Evolutionary conservation across 2,113 vertebrate species (phyloP).

Genomic region (Chloropsis cyanopogon): DNA sequence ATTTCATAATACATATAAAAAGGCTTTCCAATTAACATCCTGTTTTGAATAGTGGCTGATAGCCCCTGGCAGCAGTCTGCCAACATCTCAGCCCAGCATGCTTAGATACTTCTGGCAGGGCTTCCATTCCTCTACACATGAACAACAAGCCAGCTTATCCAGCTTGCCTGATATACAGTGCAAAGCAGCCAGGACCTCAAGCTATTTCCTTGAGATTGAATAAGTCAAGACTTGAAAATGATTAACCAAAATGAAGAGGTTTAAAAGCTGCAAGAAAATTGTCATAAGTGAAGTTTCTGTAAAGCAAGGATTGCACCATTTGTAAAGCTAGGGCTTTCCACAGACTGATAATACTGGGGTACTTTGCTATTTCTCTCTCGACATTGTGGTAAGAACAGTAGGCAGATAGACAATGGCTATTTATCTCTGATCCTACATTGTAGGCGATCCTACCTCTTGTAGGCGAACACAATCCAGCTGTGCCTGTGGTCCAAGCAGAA

Average conservation of each 20-base stretch:
- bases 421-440: conserved; percentile 44
- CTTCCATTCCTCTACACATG: conserved; percentile 43
- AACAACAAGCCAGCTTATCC: conserved; percentile 57
- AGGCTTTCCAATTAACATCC: conserved; percentile 40
- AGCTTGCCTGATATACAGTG: conserved; percentile 43
- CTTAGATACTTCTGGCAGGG: conserved; percentile 34
- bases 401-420: not conserved
- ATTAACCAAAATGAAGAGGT: conserved; percentile 65
- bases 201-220: conserved; percentile 64
- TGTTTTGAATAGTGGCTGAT: conserved; percentile 22
- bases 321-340: conserved; percentile 64
- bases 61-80: conserved; percentile 40
- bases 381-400: not conserved
- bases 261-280: conserved; percentile 49
- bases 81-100: conserved; percentile 18
- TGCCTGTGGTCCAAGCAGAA: not conserved
- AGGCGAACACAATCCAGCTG: not conserved
- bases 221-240: conserved; percentile 69
- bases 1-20: conserved; percentile 43
- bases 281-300: conserved; percentile 47
- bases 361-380: conserved; percentile 14
- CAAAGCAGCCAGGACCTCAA: conserved; percentile 34
- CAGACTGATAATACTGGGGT: conserved; percentile 26
- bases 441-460: not conserved
- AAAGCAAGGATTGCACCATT: conserved; percentile 28